Base-by-base conservation (phyloP, 2,797 vertebrate species). In the Gymnopithys bicolor region DNA sequence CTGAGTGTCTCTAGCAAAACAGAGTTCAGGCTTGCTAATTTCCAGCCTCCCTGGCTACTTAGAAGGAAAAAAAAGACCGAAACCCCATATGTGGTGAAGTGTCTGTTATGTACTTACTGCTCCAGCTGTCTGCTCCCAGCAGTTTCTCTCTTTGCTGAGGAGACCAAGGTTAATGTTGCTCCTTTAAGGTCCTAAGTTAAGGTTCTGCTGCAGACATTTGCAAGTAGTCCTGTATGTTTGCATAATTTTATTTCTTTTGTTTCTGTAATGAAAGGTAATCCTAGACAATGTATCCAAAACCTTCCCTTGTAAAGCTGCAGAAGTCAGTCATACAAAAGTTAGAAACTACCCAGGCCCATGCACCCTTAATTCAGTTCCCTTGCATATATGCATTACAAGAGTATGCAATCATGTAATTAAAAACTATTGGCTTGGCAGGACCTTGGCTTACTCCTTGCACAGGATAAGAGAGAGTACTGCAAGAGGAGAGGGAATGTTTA, bases 391-490 rank as follows among this genome's bases (percentile, higher is more conserved):
- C 80, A 70, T 95, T 96, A 76, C 79, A 81, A 88, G 67, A 84
- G 80, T 93, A 88, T 88, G 91, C 1, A n/a, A 79, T 96, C 92
- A 94, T 76, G 84, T 76, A 93, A 94, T 96, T 96, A 96, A 95
- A 91, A 94, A 86, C 91, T 82, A 91, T 95, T 90, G 89, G 69
- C 91, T 95, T 93, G 94, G 95, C 95, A 95, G 96, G 85, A 94
- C 92, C 79, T 95, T 96, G 94, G 91, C 92, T 52, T 62, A 28
- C 28, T 94, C 52, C 49, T 93, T 74, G 73, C 13, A 4, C 68
- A 76, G 77, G 84, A 6, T 33, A 64, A 94, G 92, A 92, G 56
- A 95, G 89, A 95, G 56, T 85, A 10, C 70, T 88, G 70, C 37
- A 41, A 74, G 83, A 78, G 43, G 88, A 95, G 86, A 56, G 90